Evolutionary conservation across 2,113 vertebrate species (phyloP).

Genomic region (Myodes glareolus): DNA sequence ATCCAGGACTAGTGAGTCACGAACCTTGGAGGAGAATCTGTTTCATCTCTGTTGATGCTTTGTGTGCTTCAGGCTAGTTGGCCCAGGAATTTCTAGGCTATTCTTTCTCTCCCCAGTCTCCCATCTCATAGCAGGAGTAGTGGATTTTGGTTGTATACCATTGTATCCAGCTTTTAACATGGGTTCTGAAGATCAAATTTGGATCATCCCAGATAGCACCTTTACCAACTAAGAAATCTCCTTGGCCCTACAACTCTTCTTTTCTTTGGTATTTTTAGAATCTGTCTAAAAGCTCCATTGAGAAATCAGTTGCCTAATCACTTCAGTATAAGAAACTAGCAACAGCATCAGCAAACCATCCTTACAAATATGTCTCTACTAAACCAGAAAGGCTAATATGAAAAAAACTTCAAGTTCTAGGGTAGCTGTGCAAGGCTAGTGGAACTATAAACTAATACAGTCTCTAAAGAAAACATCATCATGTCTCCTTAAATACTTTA

Average conservation of each 20-base stretch:
- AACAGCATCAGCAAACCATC: background rate
- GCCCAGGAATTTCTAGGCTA: background rate
- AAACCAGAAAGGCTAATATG: background rate
- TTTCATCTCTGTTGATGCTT: background rate
- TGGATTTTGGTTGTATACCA: background rate
- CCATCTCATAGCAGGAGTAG: background rate
- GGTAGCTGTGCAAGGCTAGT: background rate
- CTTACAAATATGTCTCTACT: background rate
- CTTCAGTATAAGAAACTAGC: background rate
- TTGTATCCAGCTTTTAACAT: background rate
- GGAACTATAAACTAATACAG: background rate
- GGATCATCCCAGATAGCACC: background rate
- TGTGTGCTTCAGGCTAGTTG: background rate
- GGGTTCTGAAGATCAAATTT: background rate
- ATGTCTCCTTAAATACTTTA: background rate
- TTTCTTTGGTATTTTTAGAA: background rate
- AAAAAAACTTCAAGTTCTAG: background rate
- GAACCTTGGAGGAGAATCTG: background rate
- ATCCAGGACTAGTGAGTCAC: background rate
- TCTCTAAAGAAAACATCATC: background rate
- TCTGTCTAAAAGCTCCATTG: background rate
- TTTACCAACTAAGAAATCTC: background rate
- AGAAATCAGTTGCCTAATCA: background rate
- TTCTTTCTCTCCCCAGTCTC: background rate
- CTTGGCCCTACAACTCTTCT: background rate